Base-by-base conservation (phyloP, 1,140 invertebrate species). In the Acromyrmex echinatior region DNA sequence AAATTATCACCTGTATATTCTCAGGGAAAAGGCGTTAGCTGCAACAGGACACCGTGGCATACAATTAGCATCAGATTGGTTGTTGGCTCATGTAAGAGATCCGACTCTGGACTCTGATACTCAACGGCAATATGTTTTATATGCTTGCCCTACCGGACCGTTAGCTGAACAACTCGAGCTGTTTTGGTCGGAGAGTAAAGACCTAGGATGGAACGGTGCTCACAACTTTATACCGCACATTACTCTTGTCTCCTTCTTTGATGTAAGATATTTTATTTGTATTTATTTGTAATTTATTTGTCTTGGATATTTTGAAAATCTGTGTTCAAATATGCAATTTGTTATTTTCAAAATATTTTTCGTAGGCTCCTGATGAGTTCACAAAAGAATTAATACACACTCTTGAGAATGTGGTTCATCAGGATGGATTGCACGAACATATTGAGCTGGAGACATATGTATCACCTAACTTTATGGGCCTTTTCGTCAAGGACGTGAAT, bases 141-240 rank as follows among this genome's bases (percentile, higher is more conserved):
- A 99, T 93, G 97, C 97, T 16, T 98, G 98, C 93, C 98, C 98
- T 5, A 97, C 97, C 3, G 98, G 98, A 7, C 94, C 96, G 0
- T 96, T 98, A 70, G 95, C 97, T 25, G 96, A 97, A 65, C 97
- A 97, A 90, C 94, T 99, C 14, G 96, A 97, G 65, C 96, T 96
- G 76, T 98, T 98, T 94, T 98, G 98, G 97, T 95, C 97, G 1
- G 97, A 97, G 91, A 98, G 98, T n/a, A 96, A 97, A 90, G 94
- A 96, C 76, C 94, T 97, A 5, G 97, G 97, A 49, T 98, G 98
- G 97, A 99, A 99, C 95, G 98, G 98, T 31, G 98, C 98, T 10
- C 98, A 98, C 92, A 98, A 98, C 94, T 98, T 97, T 94, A 97
- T 98, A 58, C 98, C 98, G 2, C 98, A 99, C 93, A 97, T 99